A percentile compares a stretch with the other conserved stretches of the same genome.
phyloP scores from a whole-genome alignment of 2,888 invertebrate genomes.

The Lissocephala sabroskyi region DNA sequence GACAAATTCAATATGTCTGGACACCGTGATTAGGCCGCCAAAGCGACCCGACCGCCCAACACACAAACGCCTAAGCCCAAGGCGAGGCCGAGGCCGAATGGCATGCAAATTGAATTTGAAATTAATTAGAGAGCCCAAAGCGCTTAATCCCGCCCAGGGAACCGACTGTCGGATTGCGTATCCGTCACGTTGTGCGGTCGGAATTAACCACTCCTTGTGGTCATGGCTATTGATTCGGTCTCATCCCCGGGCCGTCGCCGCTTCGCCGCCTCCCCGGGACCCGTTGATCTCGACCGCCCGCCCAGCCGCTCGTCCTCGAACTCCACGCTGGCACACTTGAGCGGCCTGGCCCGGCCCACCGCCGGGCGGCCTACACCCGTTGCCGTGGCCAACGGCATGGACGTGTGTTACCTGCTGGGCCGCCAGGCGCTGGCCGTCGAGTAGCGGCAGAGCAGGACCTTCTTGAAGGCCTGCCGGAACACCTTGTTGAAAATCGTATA shows the following conservation, averaged over 20 bases:
- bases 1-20: no score
- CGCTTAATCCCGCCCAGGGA: conserved; percentile 20
- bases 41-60: no score
- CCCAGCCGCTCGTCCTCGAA: conserved; percentile 26
- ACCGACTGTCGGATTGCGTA: conserved; percentile 11
- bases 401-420: conserved; percentile 74
- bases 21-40: no score
- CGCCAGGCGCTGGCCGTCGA: conserved; percentile 75
- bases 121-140: conserved; percentile 48
- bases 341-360: conserved; percentile 32
- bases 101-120: conserved; percentile 57
- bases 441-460: conserved; percentile 86
- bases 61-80: neutral
- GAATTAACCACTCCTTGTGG: neutral
- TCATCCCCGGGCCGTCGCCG: no score
- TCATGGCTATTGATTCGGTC: conserved; percentile 19
- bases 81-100: conserved; percentile 21
- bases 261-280: conserved; percentile 4
- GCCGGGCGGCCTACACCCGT: no score
- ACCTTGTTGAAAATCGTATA: conserved; percentile 97
- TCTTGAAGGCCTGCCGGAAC: conserved; percentile 92
- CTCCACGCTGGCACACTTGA: conserved; percentile 44
- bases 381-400: no score
- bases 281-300: neutral
- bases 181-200: conserved; percentile 25